Percentiles rank a stretch among this genome's conserved stretches.
Conservation (phyloP, 1,140 invertebrate species). For the Pemphigus obesinymphae region DNA sequence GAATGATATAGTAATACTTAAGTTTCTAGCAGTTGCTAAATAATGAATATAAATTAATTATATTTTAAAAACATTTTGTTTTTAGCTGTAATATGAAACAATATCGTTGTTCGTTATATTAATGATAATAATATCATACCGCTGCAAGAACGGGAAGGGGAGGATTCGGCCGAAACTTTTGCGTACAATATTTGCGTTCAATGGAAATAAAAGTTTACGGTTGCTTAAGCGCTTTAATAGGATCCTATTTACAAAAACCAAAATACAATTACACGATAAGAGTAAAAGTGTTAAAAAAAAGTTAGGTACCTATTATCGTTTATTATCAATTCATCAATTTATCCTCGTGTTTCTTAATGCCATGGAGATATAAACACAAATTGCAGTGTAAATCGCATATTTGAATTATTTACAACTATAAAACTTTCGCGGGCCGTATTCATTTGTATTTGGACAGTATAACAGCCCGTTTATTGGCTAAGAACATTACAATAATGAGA, state of each 20-base stretch:
- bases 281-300: not conserved
- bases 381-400: not conserved
- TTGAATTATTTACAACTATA: slow-evolving; percentile 15
- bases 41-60: too few species aligned
- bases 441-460: not conserved
- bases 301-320: not conserved
- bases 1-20: too few species aligned
- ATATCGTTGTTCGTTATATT: too few species aligned
- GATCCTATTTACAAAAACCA: not conserved
- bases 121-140: too few species aligned
- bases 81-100: too few species aligned
- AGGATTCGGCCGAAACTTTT: not conserved
- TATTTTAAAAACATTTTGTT: too few species aligned
- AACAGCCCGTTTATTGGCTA: not conserved
- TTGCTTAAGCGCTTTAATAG: not conserved
- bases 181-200: not conserved
- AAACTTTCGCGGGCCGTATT: not conserved
- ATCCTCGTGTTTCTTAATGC: not conserved
- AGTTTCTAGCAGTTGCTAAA: too few species aligned
- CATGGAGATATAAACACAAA: not conserved
- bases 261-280: not conserved
- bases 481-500: slow-evolving; percentile 4
- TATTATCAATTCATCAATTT: not conserved
- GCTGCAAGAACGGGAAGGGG: too few species aligned
- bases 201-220: not conserved